Conservation (phyloP, 2,797 vertebrate species). For the Pitangus sulphuratus region DNA sequence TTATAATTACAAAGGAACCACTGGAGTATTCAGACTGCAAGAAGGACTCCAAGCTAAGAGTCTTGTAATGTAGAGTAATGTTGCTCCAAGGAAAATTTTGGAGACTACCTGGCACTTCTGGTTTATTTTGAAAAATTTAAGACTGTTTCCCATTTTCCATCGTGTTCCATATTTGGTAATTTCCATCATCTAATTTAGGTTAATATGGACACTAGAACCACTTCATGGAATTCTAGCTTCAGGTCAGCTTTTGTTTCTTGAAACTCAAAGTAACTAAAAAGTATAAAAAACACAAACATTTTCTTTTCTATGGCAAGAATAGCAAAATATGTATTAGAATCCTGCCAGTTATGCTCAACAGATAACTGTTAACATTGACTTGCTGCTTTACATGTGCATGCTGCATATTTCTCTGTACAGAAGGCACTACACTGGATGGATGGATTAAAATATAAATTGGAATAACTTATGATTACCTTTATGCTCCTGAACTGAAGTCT, state of each 20-base stretch:
- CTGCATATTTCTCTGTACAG: not conserved
- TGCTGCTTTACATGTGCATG: not conserved
- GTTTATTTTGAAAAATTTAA: not conserved
- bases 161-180: not conserved
- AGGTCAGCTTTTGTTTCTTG: not conserved
- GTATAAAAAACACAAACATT: not conserved
- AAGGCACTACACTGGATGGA: not conserved
- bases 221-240: not conserved
- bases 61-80: not conserved
- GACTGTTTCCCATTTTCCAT: not conserved
- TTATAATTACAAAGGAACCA: not conserved
- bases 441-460: not conserved
- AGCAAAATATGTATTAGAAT: not conserved
- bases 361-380: not conserved
- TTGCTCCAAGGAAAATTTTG: not conserved
- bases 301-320: not conserved
- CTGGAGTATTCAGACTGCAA: not conserved
- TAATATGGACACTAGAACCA: not conserved
- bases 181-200: not conserved
- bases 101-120: not conserved
- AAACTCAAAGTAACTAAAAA: not conserved
- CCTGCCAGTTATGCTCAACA: not conserved
- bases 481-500: not conserved
- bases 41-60: not conserved
- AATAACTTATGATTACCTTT: not conserved